These are phyloP conservation scores for Sceliomorpha sp. DNA, from an alignment of 2,888 invertebrate genomes.

Conservation along the genomic window DNA sequence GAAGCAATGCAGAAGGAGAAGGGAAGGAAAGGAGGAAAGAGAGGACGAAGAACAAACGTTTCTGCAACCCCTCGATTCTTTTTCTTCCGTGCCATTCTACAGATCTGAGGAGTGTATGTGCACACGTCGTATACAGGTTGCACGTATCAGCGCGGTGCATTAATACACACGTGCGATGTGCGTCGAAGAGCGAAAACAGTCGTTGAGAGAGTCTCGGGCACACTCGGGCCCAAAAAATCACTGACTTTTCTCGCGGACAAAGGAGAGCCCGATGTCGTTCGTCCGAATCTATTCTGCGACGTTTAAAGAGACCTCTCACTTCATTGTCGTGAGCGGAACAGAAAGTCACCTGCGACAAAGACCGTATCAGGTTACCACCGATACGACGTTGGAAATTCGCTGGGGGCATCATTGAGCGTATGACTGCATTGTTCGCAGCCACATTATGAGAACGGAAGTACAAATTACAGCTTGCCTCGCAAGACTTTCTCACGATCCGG, in stretches of 20 bases:
- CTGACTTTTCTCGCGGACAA: slow-evolving; percentile 58
- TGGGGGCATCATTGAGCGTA: slow-evolving; percentile 61
- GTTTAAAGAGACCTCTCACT: slow-evolving; percentile 55
- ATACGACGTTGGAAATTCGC: slow-evolving; percentile 60
- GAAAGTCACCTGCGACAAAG: slow-evolving; percentile 73
- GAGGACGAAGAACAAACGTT: slow-evolving; percentile 27
- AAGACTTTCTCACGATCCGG: slow-evolving; percentile 55
- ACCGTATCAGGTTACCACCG: slow-evolving; percentile 71
- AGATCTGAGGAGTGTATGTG: slow-evolving; percentile 45
- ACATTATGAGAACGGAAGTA: slow-evolving; percentile 77
- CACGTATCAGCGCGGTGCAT: slow-evolving; percentile 16
- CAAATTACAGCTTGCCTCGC: slow-evolving; percentile 71
- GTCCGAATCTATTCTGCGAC: slow-evolving; percentile 59
- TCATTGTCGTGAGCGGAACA: slow-evolving; percentile 59
- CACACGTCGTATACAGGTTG: slow-evolving; percentile 47
- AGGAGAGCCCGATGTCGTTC: slow-evolving; percentile 48
- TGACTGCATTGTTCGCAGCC: slow-evolving; percentile 57
- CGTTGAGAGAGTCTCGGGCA: slow-evolving; percentile 66
- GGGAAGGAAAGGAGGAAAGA: slow-evolving; percentile 27
- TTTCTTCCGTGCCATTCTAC: slow-evolving; percentile 22
- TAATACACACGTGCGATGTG: slow-evolving; percentile 75
- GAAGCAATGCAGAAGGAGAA: too few species aligned
- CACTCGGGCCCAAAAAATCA: slow-evolving; percentile 64
- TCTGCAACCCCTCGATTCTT: slow-evolving; percentile 16
- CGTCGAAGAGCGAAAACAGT: slow-evolving; percentile 75